phyloP scores from a whole-genome alignment of 35 echinoderm and acorn worm species.

The Eucidaris tribuloides region DNA sequence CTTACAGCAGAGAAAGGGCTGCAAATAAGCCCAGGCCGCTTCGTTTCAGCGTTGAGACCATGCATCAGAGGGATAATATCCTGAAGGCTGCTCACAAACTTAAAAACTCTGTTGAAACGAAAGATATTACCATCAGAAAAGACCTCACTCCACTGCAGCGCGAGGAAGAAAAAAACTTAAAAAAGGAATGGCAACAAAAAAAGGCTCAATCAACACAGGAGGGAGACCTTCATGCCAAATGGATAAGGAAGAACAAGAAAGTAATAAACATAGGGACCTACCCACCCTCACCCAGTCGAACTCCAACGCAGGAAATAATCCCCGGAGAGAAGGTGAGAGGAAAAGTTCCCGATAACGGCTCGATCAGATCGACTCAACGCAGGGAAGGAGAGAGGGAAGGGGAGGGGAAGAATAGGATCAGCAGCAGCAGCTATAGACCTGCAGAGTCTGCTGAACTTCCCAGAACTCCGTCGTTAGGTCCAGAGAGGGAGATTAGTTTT shows the following conservation, averaged over 20 bases:
- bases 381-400: no score
- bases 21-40: neutral
- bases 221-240: conserved; percentile 21
- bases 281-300: neutral
- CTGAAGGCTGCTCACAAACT: conserved; percentile 1
- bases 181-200: neutral
- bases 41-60: neutral
- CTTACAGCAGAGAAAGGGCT: neutral
- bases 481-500: neutral
- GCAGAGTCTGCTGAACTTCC: neutral
- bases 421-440: no score
- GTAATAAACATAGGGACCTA: conserved; percentile 22
- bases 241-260: conserved; percentile 10
- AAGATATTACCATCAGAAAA: neutral
- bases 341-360: neutral
- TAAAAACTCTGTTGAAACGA: neutral
- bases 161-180: neutral
- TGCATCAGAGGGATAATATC: neutral
- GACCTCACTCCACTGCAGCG: neutral
- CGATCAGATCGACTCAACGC: no score
- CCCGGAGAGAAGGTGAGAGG: neutral
- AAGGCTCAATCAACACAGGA: neutral
- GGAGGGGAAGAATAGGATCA: no score
- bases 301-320: neutral
- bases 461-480: neutral